phyloP scores from a whole-genome alignment of 2,797 vertebrate genomes.

The Dermochelys coriacea region DNA sequence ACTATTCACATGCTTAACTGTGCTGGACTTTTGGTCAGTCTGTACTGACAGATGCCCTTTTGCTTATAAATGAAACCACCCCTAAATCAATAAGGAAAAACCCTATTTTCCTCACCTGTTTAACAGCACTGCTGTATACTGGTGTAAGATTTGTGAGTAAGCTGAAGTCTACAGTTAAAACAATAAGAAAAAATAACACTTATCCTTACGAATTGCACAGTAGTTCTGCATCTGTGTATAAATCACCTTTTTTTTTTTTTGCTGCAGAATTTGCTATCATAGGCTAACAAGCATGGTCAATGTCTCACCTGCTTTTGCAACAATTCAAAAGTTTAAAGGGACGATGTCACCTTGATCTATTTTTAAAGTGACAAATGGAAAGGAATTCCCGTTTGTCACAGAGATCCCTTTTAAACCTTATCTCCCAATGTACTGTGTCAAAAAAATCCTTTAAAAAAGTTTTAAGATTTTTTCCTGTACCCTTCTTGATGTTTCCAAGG shows the following conservation, averaged over 20 bases:
- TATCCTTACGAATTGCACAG: neutral
- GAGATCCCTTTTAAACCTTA: neutral
- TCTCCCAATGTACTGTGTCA: neutral
- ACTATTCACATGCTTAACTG: neutral
- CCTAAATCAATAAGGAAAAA: constrained; percentile 69
- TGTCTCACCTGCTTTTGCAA: neutral
- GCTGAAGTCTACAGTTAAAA: constrained; percentile 42
- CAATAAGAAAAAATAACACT: constrained; percentile 46
- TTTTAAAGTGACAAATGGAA: neutral
- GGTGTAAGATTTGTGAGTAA: constrained; percentile 57
- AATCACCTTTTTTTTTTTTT: constrained; percentile 2
- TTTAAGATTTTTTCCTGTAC: neutral
- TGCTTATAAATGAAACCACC: constrained; percentile 66
- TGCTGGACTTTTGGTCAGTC: constrained; percentile 49
- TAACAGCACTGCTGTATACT: constrained; percentile 40
- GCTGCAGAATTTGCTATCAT: constrained; percentile 24
- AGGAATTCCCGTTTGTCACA: neutral
- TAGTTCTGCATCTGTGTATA: constrained; percentile 1
- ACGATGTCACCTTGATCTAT: rapidly evolving
- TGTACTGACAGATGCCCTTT: constrained; percentile 74
- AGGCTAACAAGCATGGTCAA: neutral
- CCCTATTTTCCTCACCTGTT: constrained; percentile 62
- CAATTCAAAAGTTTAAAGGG: neutral
- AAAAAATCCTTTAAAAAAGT: neutral
- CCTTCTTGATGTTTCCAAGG: neutral